These are phyloP conservation scores for Nomada goodeniana DNA, from an alignment of 2,888 invertebrate species.

Conservation along the genomic window DNA sequence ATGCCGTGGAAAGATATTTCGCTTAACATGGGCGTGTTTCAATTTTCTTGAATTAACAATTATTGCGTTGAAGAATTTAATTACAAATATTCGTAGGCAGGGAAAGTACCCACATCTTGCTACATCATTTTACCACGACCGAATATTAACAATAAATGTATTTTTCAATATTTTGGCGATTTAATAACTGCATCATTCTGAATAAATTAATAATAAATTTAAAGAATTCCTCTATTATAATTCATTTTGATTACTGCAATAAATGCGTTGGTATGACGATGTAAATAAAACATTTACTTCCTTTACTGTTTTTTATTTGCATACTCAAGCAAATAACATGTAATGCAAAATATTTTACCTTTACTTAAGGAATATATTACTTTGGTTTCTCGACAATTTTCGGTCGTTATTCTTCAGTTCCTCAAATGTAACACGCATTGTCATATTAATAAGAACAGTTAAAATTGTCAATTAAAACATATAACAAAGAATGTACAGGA, in stretches of 20 bases:
- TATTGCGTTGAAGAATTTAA: constrained; percentile 1
- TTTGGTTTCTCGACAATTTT: too few relatives aligned
- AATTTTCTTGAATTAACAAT: constrained; percentile 15
- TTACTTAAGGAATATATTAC: too few relatives aligned
- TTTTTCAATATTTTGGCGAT: constrained; percentile 1
- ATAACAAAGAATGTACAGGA: too few relatives aligned
- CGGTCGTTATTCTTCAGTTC: too few relatives aligned
- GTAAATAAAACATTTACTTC: too few relatives aligned
- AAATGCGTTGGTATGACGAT: too few relatives aligned
- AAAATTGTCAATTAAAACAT: too few relatives aligned
- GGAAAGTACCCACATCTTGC: background rate
- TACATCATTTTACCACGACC: background rate
- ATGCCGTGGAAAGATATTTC: background rate
- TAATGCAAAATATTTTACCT: too few relatives aligned
- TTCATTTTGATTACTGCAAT: background rate
- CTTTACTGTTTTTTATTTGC: too few relatives aligned
- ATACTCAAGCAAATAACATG: too few relatives aligned
- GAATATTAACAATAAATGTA: constrained; percentile 2
- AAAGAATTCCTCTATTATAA: background rate
- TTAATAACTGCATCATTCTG: background rate
- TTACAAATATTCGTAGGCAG: background rate
- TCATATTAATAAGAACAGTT: too few relatives aligned
- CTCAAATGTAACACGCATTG: too few relatives aligned
- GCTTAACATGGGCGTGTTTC: background rate
- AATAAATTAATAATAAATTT: background rate